Evolutionary conservation across 2,888 invertebrate genomes (phyloP).

Genomic region (Alviniconcha strummeri): DNA sequence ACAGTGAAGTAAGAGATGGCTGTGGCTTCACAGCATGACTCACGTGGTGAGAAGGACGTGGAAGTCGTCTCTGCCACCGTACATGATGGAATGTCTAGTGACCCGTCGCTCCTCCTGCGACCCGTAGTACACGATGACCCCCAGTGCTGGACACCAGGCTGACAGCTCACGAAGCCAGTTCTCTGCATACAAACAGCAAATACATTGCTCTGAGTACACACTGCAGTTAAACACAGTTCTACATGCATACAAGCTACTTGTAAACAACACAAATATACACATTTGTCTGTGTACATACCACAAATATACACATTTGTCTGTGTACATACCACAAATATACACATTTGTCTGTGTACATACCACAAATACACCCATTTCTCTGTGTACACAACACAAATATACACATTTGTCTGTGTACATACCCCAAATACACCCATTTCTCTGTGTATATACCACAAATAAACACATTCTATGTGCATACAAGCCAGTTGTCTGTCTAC

Average conservation of each 20-base stretch:
- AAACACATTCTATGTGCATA: not conserved
- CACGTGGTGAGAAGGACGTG: constrained; percentile 93
- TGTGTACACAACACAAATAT: not conserved
- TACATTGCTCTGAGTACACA: not conserved
- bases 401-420: not conserved
- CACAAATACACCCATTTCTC: not conserved
- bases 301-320: not conserved
- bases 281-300: not conserved
- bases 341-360: not conserved
- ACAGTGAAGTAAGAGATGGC: no score
- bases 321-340: not conserved
- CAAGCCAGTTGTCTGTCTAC: no score
- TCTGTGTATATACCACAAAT: not conserved
- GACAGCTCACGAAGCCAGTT: constrained; percentile 75
- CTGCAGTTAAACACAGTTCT: not conserved
- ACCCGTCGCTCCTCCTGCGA: constrained; percentile 87
- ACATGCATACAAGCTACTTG: not conserved
- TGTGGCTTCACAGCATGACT: constrained; percentile 63
- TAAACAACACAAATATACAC: not conserved
- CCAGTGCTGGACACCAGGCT: constrained; percentile 74
- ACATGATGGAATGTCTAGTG: constrained; percentile 85
- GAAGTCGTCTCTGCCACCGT: constrained; percentile 82
- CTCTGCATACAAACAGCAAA: constrained; percentile 56
- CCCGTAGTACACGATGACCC: constrained; percentile 89
- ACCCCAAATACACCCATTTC: not conserved